phyloP scores from a whole-genome alignment of 2,797 vertebrate genomes.

The Gambelia wislizenii region DNA sequence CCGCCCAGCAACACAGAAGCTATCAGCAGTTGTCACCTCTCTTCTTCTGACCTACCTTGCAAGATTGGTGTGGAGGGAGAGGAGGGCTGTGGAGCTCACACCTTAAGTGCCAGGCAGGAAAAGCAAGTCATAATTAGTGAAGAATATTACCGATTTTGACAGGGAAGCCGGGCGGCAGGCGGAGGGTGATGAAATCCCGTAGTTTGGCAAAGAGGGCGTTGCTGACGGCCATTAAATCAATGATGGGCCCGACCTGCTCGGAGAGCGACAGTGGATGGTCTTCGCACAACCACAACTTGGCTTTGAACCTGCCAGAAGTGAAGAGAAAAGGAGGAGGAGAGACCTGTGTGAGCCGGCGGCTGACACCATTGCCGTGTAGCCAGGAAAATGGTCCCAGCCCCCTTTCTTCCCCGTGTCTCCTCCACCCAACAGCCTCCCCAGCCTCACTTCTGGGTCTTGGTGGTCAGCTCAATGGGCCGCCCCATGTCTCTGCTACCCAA shows the following conservation, averaged over 20 bases:
- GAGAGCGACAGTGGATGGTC: constrained; percentile 94
- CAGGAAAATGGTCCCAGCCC: fast-evolving
- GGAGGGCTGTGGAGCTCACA: not conserved
- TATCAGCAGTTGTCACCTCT: not conserved
- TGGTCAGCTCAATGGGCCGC: constrained; percentile 94
- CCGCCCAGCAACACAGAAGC: too few relatives aligned
- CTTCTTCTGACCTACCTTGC: not conserved
- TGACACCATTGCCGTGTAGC: not conserved
- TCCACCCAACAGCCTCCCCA: not conserved
- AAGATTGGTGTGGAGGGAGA: not conserved
- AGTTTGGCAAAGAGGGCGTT: constrained; percentile 96
- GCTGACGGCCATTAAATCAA: constrained; percentile 98
- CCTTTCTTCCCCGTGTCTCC: fast-evolving
- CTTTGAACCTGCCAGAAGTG: constrained; percentile 88
- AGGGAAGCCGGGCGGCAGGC: constrained; percentile 94
- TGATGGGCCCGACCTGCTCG: constrained; percentile 96
- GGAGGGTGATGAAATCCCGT: constrained; percentile 94
- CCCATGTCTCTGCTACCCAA: constrained; percentile 92
- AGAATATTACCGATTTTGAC: constrained; percentile 91
- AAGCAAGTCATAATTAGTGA: not conserved
- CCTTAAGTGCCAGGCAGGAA: not conserved
- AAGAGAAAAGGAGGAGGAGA: fast-evolving
- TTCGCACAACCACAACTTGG: constrained; percentile 96
- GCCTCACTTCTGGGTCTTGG: constrained; percentile 96
- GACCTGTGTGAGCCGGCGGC: not conserved